Conservation (phyloP, 92 coral and sea anemone species). For the Muricea muricata region DNA sequence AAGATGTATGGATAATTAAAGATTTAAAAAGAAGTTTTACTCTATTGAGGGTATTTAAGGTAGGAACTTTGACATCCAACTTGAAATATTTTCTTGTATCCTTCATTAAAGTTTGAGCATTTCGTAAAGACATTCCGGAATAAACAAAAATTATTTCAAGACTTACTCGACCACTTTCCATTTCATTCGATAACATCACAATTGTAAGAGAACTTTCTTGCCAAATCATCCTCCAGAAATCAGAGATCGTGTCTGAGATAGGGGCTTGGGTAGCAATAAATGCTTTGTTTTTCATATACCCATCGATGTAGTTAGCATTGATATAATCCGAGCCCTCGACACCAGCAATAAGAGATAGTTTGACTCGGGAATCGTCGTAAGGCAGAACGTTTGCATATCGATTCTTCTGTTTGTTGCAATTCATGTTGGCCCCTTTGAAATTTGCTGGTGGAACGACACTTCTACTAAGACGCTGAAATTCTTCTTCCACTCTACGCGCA, state of each 20-base stretch:
- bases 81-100: too few relatives aligned
- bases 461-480: conserved; percentile 71
- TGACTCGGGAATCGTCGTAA: conserved; percentile 88
- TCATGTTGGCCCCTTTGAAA: conserved; percentile 77
- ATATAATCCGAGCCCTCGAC: conserved; percentile 92
- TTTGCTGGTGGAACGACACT: conserved; percentile 69
- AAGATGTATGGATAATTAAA: too few relatives aligned
- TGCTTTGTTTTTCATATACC: conserved; percentile 87
- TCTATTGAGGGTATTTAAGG: too few relatives aligned
- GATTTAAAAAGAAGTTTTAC: too few relatives aligned
- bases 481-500: conserved; percentile 75
- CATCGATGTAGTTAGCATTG: conserved; percentile 87
- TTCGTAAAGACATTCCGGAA: too few relatives aligned
- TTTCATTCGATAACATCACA: conserved; percentile 89
- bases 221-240: conserved; percentile 98
- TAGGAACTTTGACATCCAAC: too few relatives aligned
- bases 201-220: conserved; percentile 83
- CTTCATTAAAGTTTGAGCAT: too few relatives aligned
- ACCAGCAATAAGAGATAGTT: conserved; percentile 71
- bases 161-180: conserved; percentile 85
- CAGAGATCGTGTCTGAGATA: conserved; percentile 91
- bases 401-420: conserved; percentile 86
- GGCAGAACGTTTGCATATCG: conserved; percentile 94
- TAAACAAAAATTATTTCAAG: neutral
- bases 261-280: conserved; percentile 99